Conservation (phyloP, 2,888 invertebrate genomes). For the Stenurella melanura region DNA sequence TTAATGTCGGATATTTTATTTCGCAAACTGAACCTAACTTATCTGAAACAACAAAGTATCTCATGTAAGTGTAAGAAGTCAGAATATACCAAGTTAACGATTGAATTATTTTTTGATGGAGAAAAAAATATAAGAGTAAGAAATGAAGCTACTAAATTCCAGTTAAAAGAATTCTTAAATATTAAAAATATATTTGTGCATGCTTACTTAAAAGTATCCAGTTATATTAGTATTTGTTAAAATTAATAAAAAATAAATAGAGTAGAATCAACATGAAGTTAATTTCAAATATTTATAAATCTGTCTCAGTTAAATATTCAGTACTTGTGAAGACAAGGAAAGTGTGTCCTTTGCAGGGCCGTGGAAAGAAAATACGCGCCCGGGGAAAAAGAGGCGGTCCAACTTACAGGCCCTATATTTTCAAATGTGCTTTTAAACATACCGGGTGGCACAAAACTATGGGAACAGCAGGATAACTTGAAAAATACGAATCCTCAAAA, state of each 20-base stretch:
- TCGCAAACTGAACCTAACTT: slow-evolving; percentile 12
- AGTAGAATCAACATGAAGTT: neutral
- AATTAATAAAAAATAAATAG: neutral
- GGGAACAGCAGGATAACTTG: too few species aligned
- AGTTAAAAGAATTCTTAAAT: neutral
- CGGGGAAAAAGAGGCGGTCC: too few species aligned
- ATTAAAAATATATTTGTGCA: neutral
- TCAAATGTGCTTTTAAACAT: too few species aligned
- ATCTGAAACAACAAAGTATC: slow-evolving; percentile 4
- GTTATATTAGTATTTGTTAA: neutral
- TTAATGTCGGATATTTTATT: slow-evolving; percentile 15
- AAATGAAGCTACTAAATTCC: neutral
- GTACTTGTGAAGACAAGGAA: too few species aligned
- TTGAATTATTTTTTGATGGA: neutral
- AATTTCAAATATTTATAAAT: too few species aligned
- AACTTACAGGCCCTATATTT: too few species aligned
- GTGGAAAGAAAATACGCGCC: too few species aligned
- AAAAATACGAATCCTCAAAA: too few species aligned
- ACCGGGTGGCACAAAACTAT: too few species aligned
- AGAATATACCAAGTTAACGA: neutral
- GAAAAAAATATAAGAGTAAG: neutral
- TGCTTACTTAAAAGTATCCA: neutral
- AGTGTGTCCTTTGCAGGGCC: too few species aligned
- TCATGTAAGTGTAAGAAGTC: neutral
- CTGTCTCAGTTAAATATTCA: too few species aligned